Evolutionary conservation across 2,888 invertebrate species (phyloP).

Genomic region (Hypomecis punctinalis): DNA sequence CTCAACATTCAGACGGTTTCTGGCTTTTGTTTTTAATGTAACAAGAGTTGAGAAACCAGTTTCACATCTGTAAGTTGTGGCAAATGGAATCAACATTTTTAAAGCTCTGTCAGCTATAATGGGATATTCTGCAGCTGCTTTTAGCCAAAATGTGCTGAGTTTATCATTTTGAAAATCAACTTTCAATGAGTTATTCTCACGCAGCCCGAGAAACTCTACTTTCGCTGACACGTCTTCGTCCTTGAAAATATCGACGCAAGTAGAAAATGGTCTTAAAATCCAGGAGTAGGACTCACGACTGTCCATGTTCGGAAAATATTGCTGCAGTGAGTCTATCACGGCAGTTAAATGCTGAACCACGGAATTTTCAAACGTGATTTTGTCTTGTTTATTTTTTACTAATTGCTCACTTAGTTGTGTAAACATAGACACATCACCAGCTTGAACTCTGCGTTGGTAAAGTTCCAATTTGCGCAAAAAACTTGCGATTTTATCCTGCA

Average conservation of each 20-base stretch:
- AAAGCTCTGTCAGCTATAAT: slow-evolving; percentile 42
- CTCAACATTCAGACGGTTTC: slow-evolving; percentile 33
- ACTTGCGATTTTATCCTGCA: slow-evolving; percentile 2
- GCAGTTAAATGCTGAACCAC: slow-evolving; percentile 43
- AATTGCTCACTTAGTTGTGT: slow-evolving; percentile 44
- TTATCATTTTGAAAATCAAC: neutral
- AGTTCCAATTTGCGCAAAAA: slow-evolving; percentile 36
- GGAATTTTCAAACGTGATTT: slow-evolving; percentile 43
- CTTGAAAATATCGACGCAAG: slow-evolving; percentile 4
- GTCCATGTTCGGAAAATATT: slow-evolving; percentile 43
- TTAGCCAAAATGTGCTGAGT: neutral
- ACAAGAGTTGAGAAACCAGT: neutral
- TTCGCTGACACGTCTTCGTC: neutral
- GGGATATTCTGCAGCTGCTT: slow-evolving; percentile 30
- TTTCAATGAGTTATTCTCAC: neutral
- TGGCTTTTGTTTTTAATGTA: neutral
- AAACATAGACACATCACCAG: slow-evolving; percentile 43
- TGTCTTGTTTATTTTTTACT: slow-evolving; percentile 32
- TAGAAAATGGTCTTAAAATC: slow-evolving; percentile 40
- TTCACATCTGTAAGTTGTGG: slow-evolving; percentile 37
- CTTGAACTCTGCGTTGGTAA: slow-evolving; percentile 45
- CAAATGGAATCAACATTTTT: slow-evolving; percentile 41
- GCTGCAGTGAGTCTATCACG: slow-evolving; percentile 39
- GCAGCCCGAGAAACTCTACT: neutral
- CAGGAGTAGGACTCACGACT: slow-evolving; percentile 36